Percentiles rank a stretch among this genome's conserved stretches.
phyloP scores from a whole-genome alignment of 2,888 invertebrate species.

The Agriotes lineatus region DNA sequence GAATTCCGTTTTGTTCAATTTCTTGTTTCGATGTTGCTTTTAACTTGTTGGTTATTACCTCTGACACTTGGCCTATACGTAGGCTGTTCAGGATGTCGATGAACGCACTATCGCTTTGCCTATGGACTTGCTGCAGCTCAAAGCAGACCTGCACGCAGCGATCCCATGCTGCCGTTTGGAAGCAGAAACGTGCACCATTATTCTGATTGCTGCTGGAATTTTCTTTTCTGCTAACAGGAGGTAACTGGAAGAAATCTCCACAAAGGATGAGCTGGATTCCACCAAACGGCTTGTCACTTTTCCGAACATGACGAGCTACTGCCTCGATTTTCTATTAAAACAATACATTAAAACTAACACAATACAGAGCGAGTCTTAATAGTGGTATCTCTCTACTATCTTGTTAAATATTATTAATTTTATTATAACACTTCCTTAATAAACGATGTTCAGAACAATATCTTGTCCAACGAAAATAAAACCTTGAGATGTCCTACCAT shows the following conservation, averaged over 20 bases:
- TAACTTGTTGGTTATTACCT: slow-evolving; percentile 78
- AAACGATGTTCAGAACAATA: too few species aligned
- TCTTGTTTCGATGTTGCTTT: slow-evolving; percentile 80
- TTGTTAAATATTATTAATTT: too few species aligned
- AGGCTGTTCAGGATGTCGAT: slow-evolving; percentile 86
- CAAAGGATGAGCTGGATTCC: slow-evolving; percentile 95
- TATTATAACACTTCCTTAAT: too few species aligned
- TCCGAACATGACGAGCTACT: slow-evolving; percentile 83
- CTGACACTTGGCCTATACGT: slow-evolving; percentile 85
- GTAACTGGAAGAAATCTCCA: slow-evolving; percentile 95
- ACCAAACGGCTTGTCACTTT: slow-evolving; percentile 90
- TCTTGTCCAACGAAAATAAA: too few species aligned
- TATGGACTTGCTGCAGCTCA: slow-evolving; percentile 85
- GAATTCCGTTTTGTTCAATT: slow-evolving; percentile 87
- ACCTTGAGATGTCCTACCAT: too few species aligned
- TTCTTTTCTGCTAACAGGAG: slow-evolving; percentile 80
- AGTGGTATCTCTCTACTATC: too few species aligned
- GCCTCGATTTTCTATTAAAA: slow-evolving; percentile 84
- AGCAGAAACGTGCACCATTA: slow-evolving; percentile 78
- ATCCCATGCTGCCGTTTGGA: slow-evolving; percentile 88
- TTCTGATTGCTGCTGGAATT: slow-evolving; percentile 65
- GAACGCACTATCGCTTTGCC: slow-evolving; percentile 89
- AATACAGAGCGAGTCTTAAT: too few species aligned
- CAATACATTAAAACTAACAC: too few species aligned
- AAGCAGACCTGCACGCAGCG: slow-evolving; percentile 81